Conservation (phyloP, 2,113 vertebrate species). For the Lates calcarifer region DNA sequence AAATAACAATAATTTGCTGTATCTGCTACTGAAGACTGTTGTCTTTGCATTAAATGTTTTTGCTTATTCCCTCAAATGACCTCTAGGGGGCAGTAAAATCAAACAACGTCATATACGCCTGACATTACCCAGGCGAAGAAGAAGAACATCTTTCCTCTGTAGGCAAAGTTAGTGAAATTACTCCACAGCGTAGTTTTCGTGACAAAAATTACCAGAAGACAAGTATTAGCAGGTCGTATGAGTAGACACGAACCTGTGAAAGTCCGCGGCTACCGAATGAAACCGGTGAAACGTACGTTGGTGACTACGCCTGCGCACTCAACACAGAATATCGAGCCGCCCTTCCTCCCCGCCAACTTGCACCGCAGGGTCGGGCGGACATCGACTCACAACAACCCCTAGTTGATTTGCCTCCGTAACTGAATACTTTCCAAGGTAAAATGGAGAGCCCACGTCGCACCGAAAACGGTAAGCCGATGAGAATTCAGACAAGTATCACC, state of each 20-base stretch:
- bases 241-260: not conserved
- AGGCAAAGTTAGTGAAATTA: conserved; percentile 22
- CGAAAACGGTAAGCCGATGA: conserved; percentile 59
- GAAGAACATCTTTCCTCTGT: not conserved
- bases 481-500: rapidly evolving
- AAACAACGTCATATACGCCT: no score
- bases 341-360: conserved; percentile 69
- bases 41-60: not conserved
- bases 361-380: conserved; percentile 72
- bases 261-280: not conserved
- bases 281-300: not conserved
- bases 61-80: not conserved
- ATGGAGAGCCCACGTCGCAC: conserved; percentile 60
- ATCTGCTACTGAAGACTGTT: no score
- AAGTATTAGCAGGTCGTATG: rapidly evolving
- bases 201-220: not conserved
- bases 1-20: not conserved
- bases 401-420: not conserved
- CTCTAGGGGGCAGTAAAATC: conserved; percentile 5
- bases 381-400: conserved; percentile 64
- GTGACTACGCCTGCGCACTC: conserved; percentile 69
- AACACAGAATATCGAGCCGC: conserved; percentile 54
- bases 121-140: not conserved
- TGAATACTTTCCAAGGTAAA: not conserved
- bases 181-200: not conserved